A percentile compares a stretch with the other conserved stretches of the same genome.
Evolutionary conservation across 2,888 invertebrate genomes (phyloP).

Genomic region (Pollenia labialis): DNA sequence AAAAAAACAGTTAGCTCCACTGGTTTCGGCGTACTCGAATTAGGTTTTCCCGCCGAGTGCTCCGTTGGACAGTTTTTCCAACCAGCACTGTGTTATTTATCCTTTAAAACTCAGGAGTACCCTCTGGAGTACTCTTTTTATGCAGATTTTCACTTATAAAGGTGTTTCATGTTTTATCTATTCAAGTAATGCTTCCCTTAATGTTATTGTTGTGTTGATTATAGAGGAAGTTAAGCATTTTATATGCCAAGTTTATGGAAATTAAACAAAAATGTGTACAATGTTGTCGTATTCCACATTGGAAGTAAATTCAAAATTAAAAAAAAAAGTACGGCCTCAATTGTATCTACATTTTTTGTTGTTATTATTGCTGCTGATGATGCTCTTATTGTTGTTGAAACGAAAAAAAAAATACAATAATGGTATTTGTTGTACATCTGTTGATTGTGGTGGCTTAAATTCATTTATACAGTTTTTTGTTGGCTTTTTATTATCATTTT

Average conservation of each 20-base stretch:
- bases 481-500: conserved; percentile 22
- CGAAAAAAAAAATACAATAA: neutral
- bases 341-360: conserved; percentile 29
- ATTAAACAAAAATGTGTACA: conserved; percentile 50
- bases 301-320: conserved; percentile 2
- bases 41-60: no score
- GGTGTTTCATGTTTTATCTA: conserved; percentile 5
- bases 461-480: neutral
- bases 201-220: conserved; percentile 24
- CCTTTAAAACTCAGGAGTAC: no score
- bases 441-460: conserved; percentile 30
- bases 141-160: neutral
- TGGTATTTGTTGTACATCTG: conserved; percentile 48
- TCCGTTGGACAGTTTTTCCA: no score
- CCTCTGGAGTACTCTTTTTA: conserved; percentile 1
- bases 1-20: no score
- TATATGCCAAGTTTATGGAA: conserved; percentile 68
- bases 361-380: conserved; percentile 16
- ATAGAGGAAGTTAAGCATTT: conserved; percentile 51
- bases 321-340: conserved; percentile 19
- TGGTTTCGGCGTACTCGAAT: no score
- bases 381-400: conserved; percentile 29
- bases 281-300: conserved; percentile 13
- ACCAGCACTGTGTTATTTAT: no score
- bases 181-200: neutral